phyloP scores from a whole-genome alignment of 1,140 invertebrate genomes.

The Oncopeltus fasciatus region DNA sequence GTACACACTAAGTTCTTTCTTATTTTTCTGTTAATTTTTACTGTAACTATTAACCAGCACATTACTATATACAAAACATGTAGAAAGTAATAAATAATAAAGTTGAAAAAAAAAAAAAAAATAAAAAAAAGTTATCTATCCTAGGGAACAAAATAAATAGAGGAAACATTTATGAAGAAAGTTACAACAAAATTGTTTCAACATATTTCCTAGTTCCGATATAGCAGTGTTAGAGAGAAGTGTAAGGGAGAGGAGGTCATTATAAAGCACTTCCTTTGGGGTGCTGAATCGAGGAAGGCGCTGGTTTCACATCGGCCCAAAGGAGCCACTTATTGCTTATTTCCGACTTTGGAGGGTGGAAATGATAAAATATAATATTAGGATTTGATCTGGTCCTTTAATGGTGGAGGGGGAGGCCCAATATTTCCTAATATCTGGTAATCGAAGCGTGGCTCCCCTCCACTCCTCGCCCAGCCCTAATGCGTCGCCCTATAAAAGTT shows the following conservation, averaged over 20 bases:
- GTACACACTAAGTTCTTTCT: no score
- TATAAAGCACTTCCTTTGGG: no score
- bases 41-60: no score
- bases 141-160: no score
- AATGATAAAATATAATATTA: conserved; percentile 5
- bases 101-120: no score
- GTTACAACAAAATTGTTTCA: no score
- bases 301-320: background rate
- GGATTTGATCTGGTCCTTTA: conserved; percentile 6
- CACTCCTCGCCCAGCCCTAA: no score
- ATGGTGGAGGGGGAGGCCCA: background rate
- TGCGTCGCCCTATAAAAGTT: conserved; percentile 3
- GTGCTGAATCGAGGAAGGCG: background rate
- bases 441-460: background rate
- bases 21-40: no score
- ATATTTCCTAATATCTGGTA: conserved; percentile 5
- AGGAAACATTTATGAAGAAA: no score
- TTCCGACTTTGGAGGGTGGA: background rate
- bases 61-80: no score
- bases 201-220: background rate
- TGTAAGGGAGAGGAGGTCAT: background rate
- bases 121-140: no score
- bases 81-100: no score
- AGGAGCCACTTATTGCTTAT: conserved; percentile 1
- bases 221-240: background rate